Percentiles rank a stretch among this genome's conserved stretches.
Conservation (phyloP, 2,797 vertebrate genomes). For the Phoxinus dragarum region DNA sequence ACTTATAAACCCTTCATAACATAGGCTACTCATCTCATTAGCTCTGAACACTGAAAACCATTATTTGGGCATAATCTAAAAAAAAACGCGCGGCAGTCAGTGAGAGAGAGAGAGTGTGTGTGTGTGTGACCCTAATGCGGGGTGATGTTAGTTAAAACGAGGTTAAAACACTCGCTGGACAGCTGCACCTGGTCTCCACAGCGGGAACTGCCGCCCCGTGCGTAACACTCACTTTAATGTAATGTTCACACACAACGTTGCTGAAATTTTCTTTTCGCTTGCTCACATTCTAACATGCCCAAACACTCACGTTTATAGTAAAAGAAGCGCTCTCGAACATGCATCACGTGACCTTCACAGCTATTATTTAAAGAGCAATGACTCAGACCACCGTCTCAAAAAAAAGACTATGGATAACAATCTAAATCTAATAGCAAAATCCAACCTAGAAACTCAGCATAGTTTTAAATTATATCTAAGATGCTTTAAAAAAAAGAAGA, state of each 20-base stretch:
- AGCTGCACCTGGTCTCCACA: conserved; percentile 51
- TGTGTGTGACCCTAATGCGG: background rate
- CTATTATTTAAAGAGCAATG: conserved; percentile 30
- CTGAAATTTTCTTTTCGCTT: background rate
- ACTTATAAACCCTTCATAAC: background rate
- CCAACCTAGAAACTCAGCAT: background rate
- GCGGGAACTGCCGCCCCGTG: background rate
- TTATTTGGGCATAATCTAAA: background rate
- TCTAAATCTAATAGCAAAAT: background rate
- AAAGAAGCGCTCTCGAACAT: background rate
- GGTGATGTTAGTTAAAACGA: background rate
- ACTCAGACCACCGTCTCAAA: background rate
- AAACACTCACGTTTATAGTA: background rate
- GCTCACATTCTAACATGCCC: background rate
- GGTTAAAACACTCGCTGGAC: conserved; percentile 16
- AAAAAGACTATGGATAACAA: background rate
- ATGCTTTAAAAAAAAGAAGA: background rate
- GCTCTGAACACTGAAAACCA: background rate
- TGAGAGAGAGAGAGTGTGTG: background rate
- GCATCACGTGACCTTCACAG: conserved; percentile 1
- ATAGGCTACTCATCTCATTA: background rate
- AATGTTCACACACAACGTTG: background rate
- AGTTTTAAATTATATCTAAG: background rate
- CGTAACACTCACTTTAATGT: background rate
- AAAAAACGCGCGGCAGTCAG: background rate